phyloP scores from a whole-genome alignment of 2,113 vertebrate genomes.

The Silurus asotus region DNA sequence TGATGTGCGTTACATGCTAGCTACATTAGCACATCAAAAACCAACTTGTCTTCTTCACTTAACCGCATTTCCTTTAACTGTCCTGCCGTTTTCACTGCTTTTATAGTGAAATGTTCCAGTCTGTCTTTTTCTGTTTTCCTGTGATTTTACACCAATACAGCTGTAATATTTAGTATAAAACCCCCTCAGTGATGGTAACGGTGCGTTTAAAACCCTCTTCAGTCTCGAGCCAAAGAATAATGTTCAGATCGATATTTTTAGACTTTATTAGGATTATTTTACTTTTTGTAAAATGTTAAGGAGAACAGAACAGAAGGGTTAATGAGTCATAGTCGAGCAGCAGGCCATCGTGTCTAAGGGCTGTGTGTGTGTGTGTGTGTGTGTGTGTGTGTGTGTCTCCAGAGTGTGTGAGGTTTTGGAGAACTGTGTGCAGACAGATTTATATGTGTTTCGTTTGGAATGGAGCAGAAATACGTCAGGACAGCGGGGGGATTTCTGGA shows the following conservation, averaged over 20 bases:
- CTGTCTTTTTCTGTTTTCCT: background rate
- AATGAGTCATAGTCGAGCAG: slow-evolving; percentile 9
- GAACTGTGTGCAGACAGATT: slow-evolving; percentile 72
- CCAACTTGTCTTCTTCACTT: background rate
- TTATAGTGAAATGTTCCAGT: background rate
- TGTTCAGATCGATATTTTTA: background rate
- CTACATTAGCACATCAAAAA: background rate
- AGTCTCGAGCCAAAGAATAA: background rate
- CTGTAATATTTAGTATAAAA: background rate
- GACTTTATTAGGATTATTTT: background rate
- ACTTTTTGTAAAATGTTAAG: background rate
- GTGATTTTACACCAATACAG: background rate
- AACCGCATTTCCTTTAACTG: background rate
- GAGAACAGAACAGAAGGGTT: background rate
- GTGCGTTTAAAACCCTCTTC: background rate
- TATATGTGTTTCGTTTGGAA: slow-evolving; percentile 72
- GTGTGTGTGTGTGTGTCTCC: slow-evolving; percentile 53
- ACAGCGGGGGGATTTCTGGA: slow-evolving; percentile 66
- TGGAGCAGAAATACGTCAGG: slow-evolving; percentile 67
- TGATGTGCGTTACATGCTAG: background rate
- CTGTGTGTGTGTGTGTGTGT: slow-evolving; percentile 51
- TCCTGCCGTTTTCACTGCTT: background rate
- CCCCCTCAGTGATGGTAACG: background rate
- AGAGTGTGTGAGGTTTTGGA: slow-evolving; percentile 53
- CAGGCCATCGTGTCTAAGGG: slow-evolving; percentile 18